A percentile compares a stretch with the other conserved stretches of the same genome.
Conservation (phyloP, 1,140 invertebrate genomes). For the Papilio polyxenes region DNA sequence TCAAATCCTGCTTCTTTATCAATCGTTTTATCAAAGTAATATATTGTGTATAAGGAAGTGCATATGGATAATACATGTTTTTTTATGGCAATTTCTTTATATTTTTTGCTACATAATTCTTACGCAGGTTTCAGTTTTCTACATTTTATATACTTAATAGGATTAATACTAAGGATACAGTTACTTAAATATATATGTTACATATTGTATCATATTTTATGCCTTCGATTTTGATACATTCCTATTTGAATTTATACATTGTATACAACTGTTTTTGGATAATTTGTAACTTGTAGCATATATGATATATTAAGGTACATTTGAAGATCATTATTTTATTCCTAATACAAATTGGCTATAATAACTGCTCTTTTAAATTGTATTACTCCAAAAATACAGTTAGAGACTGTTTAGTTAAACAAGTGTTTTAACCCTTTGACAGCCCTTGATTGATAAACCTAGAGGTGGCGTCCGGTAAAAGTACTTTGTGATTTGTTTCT, state of each 20-base stretch:
- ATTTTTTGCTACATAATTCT: neutral
- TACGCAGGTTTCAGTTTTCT: neutral
- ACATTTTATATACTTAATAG: neutral
- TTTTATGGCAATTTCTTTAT: neutral
- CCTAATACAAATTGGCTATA: neutral
- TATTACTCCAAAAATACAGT: too few species aligned
- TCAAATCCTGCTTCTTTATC: too few species aligned
- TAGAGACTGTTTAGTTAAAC: too few species aligned
- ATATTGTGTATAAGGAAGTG: too few species aligned
- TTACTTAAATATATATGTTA: slow-evolving; percentile 17
- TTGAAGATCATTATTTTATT: neutral
- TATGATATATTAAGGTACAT: slow-evolving; percentile 29
- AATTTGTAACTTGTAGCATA: slow-evolving; percentile 20
- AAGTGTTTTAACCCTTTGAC: too few species aligned
- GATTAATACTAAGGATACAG: slow-evolving; percentile 26
- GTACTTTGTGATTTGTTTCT: too few species aligned
- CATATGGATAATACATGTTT: neutral
- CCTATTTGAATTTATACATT: neutral
- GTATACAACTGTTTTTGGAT: neutral
- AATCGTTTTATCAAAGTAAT: too few species aligned
- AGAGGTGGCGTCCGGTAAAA: too few species aligned
- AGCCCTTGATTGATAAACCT: too few species aligned
- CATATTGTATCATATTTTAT: neutral
- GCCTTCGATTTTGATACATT: slow-evolving; percentile 35
- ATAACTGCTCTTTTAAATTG: too few species aligned